A percentile compares a stretch with the other conserved stretches of the same genome.
phyloP scores from a whole-genome alignment of 1,140 invertebrate species.

The Bombus affinis region DNA sequence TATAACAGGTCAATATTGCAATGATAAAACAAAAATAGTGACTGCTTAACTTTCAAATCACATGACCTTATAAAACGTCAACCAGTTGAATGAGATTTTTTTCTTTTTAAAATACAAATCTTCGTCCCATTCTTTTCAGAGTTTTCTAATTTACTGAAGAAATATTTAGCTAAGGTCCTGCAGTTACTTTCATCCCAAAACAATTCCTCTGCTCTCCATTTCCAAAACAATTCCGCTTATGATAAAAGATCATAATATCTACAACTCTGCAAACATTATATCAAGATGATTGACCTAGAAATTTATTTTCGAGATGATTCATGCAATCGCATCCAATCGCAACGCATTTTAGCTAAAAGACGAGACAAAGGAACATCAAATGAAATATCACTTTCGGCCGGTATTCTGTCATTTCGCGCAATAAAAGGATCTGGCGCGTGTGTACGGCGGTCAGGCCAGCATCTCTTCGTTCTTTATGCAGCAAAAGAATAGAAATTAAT shows the following conservation, averaged over 20 bases:
- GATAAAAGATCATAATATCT: not conserved
- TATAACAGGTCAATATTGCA: not conserved
- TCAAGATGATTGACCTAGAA: too few relatives aligned
- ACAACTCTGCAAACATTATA: too few relatives aligned
- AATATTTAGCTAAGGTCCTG: not conserved
- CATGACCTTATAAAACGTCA: not conserved
- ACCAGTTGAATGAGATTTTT: not conserved
- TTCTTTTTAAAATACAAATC: not conserved
- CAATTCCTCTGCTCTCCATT: not conserved
- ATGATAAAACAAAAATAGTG: not conserved
- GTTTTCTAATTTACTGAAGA: not conserved
- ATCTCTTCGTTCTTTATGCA: not conserved
- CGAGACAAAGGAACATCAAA: not conserved
- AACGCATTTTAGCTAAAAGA: not conserved
- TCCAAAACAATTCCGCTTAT: not conserved
- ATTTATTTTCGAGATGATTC: not conserved
- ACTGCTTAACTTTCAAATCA: not conserved
- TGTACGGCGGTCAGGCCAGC: not conserved
- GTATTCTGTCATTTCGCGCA: not conserved
- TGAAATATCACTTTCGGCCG: constrained; percentile 18
- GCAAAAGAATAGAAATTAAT: constrained; percentile 52
- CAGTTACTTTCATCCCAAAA: not conserved
- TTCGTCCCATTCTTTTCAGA: not conserved
- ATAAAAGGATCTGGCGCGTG: not conserved
- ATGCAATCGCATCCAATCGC: not conserved